Percentiles rank a stretch among this genome's conserved stretches.
These are phyloP conservation scores for Raja brachyura DNA, from an alignment of 2,113 vertebrate species.

Conservation along the genomic window DNA sequence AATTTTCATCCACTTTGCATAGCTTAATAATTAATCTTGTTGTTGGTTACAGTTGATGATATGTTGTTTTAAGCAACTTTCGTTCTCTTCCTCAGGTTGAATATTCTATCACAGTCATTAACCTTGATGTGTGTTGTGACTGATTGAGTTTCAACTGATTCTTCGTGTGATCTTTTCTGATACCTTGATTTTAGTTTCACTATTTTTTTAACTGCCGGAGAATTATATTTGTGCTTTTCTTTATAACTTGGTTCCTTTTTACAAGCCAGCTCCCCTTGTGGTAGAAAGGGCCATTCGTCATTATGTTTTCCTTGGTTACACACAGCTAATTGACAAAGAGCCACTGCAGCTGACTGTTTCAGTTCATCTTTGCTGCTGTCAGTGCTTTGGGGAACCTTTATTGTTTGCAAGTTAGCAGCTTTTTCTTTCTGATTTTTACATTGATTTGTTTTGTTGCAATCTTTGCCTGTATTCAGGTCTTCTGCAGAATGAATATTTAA, in stretches of 20 bases:
- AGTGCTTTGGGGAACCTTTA: not conserved
- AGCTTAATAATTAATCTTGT: conserved; percentile 18
- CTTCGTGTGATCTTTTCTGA: conserved; percentile 65
- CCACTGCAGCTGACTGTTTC: conserved; percentile 84
- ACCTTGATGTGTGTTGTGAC: conserved; percentile 59
- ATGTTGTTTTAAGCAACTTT: conserved; percentile 58
- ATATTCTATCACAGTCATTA: conserved; percentile 55
- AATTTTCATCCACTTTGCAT: not conserved
- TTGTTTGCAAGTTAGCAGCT: not conserved
- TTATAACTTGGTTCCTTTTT: conserved; percentile 42
- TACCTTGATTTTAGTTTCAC: conserved; percentile 52
- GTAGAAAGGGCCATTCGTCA: not conserved
- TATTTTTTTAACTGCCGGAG: not conserved
- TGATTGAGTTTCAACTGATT: conserved; percentile 53
- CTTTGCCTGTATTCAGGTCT: not conserved
- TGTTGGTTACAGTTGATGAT: not conserved
- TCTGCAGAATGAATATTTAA: not conserved
- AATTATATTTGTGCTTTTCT: not conserved
- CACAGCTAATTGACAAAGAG: conserved; percentile 82
- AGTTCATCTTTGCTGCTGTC: conserved; percentile 63
- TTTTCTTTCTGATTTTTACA: not conserved
- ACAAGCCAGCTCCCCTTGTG: conserved; percentile 40
- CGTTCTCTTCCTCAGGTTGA: conserved; percentile 67
- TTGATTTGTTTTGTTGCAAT: not conserved
- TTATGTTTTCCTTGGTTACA: conserved; percentile 56